These are phyloP conservation scores for Clarias fuscus DNA, from an alignment of 2,797 vertebrate species.

Conservation along the genomic window DNA sequence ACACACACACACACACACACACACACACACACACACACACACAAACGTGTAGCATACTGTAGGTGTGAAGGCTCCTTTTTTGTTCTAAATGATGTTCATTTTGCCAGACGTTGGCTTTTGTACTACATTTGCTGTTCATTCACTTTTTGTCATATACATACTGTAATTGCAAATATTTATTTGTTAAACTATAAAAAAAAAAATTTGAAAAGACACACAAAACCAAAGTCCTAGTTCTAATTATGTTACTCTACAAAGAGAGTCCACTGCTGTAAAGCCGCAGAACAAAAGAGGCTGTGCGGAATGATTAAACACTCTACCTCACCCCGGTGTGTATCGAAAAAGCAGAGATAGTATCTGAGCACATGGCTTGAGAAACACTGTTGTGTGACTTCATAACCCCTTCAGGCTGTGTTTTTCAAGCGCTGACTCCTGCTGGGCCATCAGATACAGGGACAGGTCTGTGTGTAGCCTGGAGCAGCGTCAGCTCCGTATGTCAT, in stretches of 20 bases:
- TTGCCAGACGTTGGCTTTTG: not conserved
- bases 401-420: slow-evolving; percentile 37
- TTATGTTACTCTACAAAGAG: slow-evolving; percentile 19
- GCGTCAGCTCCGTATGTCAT: slow-evolving; percentile 21
- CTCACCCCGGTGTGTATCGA: not conserved
- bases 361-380: slow-evolving; percentile 14
- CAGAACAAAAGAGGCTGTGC: slow-evolving; percentile 20
- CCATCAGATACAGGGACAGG: slow-evolving; percentile 34
- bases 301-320: slow-evolving; percentile 15
- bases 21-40: not conserved
- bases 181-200: not conserved
- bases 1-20: not conserved
- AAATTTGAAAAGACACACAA: not conserved
- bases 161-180: not conserved
- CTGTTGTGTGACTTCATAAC: slow-evolving; percentile 4
- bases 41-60: not conserved
- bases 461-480: slow-evolving; percentile 18
- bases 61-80: not conserved
- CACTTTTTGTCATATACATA: not conserved
- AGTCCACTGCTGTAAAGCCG: slow-evolving; percentile 3
- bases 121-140: not conserved
- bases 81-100: not conserved
- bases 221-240: not conserved
- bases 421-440: slow-evolving; percentile 30
- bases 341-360: slow-evolving; percentile 16